Percentiles rank a stretch among this genome's conserved stretches.
These are phyloP conservation scores for Aphelinus certus DNA, from an alignment of 1,140 invertebrate species.

Conservation along the genomic window DNA sequence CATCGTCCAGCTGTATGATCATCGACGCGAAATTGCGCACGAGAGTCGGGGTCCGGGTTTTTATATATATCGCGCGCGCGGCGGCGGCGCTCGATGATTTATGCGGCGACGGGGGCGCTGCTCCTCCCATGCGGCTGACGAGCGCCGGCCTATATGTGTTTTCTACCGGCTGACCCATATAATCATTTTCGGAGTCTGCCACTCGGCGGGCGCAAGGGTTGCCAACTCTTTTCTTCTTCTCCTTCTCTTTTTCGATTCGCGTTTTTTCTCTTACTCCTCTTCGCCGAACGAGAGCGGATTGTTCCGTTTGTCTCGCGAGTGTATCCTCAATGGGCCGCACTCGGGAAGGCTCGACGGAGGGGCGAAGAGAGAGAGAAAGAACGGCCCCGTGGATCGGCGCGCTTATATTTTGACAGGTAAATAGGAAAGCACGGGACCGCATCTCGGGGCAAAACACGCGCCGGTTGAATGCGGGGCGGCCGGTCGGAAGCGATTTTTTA, in stretches of 20 bases:
- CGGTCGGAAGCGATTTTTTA: too few relatives aligned
- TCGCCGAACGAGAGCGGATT: neutral
- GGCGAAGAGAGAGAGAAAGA: too few relatives aligned
- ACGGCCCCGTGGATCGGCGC: too few relatives aligned
- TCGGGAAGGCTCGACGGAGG: too few relatives aligned
- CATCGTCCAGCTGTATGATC: neutral
- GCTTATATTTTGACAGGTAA: too few relatives aligned
- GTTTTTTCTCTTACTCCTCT: neutral
- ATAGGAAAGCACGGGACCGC: too few relatives aligned
- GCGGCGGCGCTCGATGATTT: constrained; percentile 21
- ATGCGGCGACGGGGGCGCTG: constrained; percentile 15
- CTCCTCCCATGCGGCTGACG: constrained; percentile 1
- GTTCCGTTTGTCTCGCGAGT: too few relatives aligned
- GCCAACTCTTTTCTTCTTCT: neutral
- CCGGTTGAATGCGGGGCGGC: too few relatives aligned
- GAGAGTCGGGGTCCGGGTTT: too few relatives aligned
- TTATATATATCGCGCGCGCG: neutral
- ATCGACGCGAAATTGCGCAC: neutral
- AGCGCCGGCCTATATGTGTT: constrained; percentile 23
- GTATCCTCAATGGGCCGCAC: too few relatives aligned
- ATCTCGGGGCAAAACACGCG: too few relatives aligned
- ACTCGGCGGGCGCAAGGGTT: neutral
- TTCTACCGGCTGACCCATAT: constrained; percentile 34
- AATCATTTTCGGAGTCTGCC: constrained; percentile 13
- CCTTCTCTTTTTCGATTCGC: neutral